Evolutionary conservation across 2,797 vertebrate genomes (phyloP), one percentile per base, ranked within the genome.

Genomic region (Tolypeutes matacus): DNA sequence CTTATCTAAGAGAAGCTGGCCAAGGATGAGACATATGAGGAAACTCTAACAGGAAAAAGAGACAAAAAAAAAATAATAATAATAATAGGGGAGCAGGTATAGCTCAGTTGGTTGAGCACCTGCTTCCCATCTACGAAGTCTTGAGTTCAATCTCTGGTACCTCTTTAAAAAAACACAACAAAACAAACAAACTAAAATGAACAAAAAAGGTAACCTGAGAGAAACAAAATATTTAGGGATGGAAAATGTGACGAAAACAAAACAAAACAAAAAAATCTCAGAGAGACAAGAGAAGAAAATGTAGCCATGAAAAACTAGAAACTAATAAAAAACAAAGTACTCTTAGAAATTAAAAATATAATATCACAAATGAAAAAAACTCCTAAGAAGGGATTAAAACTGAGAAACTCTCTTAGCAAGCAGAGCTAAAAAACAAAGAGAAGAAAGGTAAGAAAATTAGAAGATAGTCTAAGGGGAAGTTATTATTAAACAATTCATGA

Each of bases 41-140:
- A 51, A 29, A 77, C 65, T 39, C 51, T 88, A 77, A 67, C 7
- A 72, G n/a, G 56, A 67, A 27, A 89, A 69, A 23, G 67, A 88
- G 42, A 86, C 49, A 93, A 87, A 83, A 89, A 60, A 23, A 46
- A 46, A n/a, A n/a, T n/a, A n/a, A n/a, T n/a, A n/a, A n/a, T n/a
- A n/a, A n/a, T n/a, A n/a, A 46, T 9, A 46, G 46, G 46, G 46
- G 8, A 46, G 8, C 46, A 46, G 46, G 11, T 46, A 8, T 46
- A 46, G 11, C 46, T 46, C 46, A 46, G 46, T 8, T 46, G 46
- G 39, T 46, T 46, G 46, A 46, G 46, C 46, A 46, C 46, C 46
- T 46, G 46, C 46, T 46, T 46, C 11, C 46, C 46, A 46, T 11
- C 46, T 46, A 46, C 46, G 8, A 46, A 46, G 46, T 46, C 46